Conservation (phyloP, 2,113 vertebrate genomes). For the Nipponia nippon region DNA sequence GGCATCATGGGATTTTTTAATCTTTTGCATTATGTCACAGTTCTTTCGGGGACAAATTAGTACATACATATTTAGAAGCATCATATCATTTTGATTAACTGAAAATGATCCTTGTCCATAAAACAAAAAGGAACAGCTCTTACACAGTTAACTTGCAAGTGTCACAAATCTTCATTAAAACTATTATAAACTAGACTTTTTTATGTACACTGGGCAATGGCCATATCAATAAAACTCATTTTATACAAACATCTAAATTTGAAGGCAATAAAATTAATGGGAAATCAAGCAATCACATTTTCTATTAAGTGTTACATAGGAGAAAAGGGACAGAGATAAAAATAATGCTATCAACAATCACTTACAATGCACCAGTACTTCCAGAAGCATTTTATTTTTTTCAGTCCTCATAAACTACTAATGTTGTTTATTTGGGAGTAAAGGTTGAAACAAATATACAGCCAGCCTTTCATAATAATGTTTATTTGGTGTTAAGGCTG, state of each 20-base stretch:
- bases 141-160: background rate
- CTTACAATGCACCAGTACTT: background rate
- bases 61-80: background rate
- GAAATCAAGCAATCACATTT: background rate
- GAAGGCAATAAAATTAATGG: background rate
- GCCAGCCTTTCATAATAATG: background rate
- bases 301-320: background rate
- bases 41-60: background rate
- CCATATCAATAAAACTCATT: background rate
- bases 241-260: background rate
- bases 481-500: background rate
- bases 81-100: background rate
- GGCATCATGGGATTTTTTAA: background rate
- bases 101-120: background rate
- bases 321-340: background rate
- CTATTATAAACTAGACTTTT: background rate
- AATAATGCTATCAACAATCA: background rate
- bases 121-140: background rate
- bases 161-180: background rate
- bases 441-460: background rate
- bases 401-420: background rate
- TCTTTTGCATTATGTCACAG: background rate
- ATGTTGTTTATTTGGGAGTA: background rate
- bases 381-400: background rate
- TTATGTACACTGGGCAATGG: background rate